A percentile compares a stretch with the other conserved stretches of the same genome.
Conservation (phyloP, 35 echinoderm and acorn worm genomes). For the Patiria miniata region DNA sequence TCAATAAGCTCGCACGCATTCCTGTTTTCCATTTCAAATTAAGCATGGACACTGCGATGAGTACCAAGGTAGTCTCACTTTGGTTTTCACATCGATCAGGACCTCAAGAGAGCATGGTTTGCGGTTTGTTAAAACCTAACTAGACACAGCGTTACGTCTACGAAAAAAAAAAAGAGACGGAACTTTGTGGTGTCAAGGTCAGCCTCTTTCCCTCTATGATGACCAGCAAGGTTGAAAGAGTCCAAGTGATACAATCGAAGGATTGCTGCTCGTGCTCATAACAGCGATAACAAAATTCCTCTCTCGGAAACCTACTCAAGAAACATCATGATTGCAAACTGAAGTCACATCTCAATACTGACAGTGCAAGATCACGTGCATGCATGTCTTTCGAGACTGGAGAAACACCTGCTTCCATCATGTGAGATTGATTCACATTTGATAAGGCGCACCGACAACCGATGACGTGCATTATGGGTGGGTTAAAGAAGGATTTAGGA, state of each 20-base stretch:
- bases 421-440: slow-evolving; percentile 50
- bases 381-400: background rate
- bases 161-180: background rate
- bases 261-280: slow-evolving; percentile 1
- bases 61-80: background rate
- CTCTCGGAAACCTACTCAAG: background rate
- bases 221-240: slow-evolving; percentile 23
- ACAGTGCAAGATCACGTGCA: slow-evolving; percentile 20
- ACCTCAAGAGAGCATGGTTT: background rate
- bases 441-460: slow-evolving; percentile 37
- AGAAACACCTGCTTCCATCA: background rate
- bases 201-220: slow-evolving; percentile 7
- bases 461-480: slow-evolving; percentile 51
- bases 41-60: background rate
- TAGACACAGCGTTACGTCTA: slow-evolving; percentile 19
- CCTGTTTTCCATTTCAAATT: too few relatives aligned
- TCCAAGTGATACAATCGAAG: slow-evolving; percentile 24
- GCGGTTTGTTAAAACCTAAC: slow-evolving; percentile 1
- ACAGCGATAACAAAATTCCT: background rate
- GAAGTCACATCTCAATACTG: background rate
- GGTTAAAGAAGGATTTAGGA: slow-evolving; percentile 51
- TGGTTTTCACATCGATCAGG: slow-evolving; percentile 6
- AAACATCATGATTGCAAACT: background rate
- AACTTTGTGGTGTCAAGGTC: slow-evolving; percentile 6
- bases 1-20: too few relatives aligned